Evolutionary conservation across 2,113 vertebrate genomes (phyloP).

Genomic region (Microtus ochrogaster): DNA sequence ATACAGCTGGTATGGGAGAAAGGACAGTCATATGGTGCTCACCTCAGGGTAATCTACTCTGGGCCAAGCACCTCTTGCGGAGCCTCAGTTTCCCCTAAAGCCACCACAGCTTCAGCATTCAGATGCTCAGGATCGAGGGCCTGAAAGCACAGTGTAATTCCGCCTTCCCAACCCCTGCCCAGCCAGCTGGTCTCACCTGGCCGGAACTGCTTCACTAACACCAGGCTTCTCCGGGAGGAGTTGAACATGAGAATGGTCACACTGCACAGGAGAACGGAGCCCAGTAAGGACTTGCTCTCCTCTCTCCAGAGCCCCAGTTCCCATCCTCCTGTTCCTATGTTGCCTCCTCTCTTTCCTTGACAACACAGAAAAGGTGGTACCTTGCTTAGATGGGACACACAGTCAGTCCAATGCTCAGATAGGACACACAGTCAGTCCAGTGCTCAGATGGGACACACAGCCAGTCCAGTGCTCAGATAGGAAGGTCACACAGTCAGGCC

Average conservation of each 20-base stretch:
- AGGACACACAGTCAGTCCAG: not conserved
- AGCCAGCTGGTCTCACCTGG: constrained; percentile 33
- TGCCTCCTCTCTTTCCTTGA: not conserved
- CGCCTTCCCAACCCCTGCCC: no score
- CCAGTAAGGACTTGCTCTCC: not conserved
- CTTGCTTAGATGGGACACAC: not conserved
- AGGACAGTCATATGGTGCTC: rapidly evolving
- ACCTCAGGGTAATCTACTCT: rapidly evolving
- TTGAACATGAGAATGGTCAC: constrained; percentile 70
- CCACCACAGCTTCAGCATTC: not conserved
- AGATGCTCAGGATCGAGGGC: not conserved
- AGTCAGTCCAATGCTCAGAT: not conserved
- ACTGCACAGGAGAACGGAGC: not conserved
- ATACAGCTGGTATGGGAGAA: constrained; percentile 88
- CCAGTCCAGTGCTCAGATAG: not conserved
- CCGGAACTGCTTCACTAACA: constrained; percentile 78
- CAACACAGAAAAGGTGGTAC: no score
- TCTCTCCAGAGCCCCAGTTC: not conserved
- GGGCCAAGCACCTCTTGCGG: not conserved
- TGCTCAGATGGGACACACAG: not conserved
- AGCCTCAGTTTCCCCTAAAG: not conserved
- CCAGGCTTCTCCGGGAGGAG: constrained; percentile 61
- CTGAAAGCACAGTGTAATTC: rapidly evolving
- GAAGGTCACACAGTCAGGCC: not conserved
- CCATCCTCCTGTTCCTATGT: not conserved